phyloP scores from a whole-genome alignment of 2,888 invertebrate genomes.

The Odontocolon sp. region DNA sequence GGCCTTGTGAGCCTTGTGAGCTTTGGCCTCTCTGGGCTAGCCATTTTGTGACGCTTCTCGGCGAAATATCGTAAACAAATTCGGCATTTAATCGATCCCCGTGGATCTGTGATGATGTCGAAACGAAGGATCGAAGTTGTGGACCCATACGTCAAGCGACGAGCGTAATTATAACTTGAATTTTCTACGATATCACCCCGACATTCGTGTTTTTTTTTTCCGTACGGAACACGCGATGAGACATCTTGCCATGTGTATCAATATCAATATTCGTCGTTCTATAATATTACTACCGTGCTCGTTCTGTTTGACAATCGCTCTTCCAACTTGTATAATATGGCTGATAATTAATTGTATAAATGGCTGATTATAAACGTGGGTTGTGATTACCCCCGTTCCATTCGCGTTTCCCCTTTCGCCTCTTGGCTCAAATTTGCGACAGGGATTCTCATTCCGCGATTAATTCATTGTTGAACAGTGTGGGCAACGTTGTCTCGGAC shows the following conservation, averaged over 20 bases:
- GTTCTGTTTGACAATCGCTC: slow-evolving; percentile 23
- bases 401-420: slow-evolving; percentile 56
- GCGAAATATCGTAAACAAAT: slow-evolving; percentile 66
- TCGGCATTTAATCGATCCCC: slow-evolving; percentile 22
- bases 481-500: slow-evolving; percentile 67
- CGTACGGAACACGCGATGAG: slow-evolving; percentile 35
- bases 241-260: slow-evolving; percentile 66
- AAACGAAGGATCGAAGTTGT: slow-evolving; percentile 93
- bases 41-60: slow-evolving; percentile 79
- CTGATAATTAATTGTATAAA: background rate
- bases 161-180: slow-evolving; percentile 83
- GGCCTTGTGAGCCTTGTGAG: slow-evolving; percentile 48
- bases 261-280: slow-evolving; percentile 51
- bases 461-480: slow-evolving; percentile 62
- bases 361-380: slow-evolving; percentile 9
- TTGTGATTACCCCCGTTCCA: background rate
- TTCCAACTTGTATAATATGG: background rate
- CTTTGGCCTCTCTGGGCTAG: slow-evolving; percentile 66
- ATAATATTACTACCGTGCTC: too few species aligned
- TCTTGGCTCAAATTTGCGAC: slow-evolving; percentile 38
- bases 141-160: slow-evolving; percentile 91
- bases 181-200: slow-evolving; percentile 34
- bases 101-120: slow-evolving; percentile 83
- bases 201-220: slow-evolving; percentile 5
- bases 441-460: slow-evolving; percentile 64